A percentile compares a stretch with the other conserved stretches of the same genome.
Conservation (phyloP, 2,113 vertebrate species). For the Jacana jacana region DNA sequence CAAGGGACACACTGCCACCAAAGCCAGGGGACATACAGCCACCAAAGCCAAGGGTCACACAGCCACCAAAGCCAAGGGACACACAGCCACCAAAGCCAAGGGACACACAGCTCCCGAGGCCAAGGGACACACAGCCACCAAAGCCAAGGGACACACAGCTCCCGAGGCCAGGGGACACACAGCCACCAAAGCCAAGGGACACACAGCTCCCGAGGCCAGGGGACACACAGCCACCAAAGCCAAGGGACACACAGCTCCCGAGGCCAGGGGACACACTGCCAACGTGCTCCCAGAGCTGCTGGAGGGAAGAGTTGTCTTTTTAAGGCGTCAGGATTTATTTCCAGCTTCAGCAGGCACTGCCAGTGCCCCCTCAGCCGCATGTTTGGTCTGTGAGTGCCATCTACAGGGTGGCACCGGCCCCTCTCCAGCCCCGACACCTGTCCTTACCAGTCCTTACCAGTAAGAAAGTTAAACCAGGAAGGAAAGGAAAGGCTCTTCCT, state of each 20-base stretch:
- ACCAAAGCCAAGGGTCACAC: accelerated
- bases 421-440: background rate
- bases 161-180: accelerated
- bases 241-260: accelerated
- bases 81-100: accelerated
- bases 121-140: background rate
- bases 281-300: background rate
- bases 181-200: background rate
- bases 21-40: too few relatives aligned
- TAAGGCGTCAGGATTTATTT: background rate
- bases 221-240: accelerated
- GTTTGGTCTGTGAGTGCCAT: slow-evolving; percentile 56
- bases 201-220: too few relatives aligned
- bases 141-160: too few relatives aligned
- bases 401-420: slow-evolving; percentile 32
- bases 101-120: accelerated
- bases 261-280: background rate
- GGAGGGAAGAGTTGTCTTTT: background rate
- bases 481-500: background rate
- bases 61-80: background rate
- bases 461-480: accelerated
- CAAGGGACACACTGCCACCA: accelerated
- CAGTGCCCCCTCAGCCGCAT: background rate
- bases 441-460: background rate
- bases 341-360: background rate